Evolutionary conservation across 1,140 invertebrate genomes (phyloP).

Genomic region (Drosophila pseudoananassae): DNA sequence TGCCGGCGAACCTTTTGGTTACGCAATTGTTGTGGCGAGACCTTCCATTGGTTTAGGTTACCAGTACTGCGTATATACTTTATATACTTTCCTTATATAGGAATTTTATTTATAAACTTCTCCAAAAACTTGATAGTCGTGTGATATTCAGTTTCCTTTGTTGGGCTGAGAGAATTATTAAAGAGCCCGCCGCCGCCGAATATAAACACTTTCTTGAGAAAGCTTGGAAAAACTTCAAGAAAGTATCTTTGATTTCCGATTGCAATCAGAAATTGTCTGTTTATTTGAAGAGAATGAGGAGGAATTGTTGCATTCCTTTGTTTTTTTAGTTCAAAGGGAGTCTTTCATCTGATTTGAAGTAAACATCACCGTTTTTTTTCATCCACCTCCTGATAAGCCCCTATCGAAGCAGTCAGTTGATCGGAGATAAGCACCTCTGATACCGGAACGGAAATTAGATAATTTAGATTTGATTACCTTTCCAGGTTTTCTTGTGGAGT

Average conservation of each 20-base stretch:
- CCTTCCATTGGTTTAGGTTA: slow-evolving; percentile 36
- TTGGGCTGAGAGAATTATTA: slow-evolving; percentile 29
- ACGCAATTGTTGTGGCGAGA: slow-evolving; percentile 26
- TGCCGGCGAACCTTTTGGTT: slow-evolving; percentile 19
- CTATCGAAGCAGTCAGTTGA: slow-evolving; percentile 23
- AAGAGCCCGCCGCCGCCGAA: neutral
- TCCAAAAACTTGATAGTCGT: slow-evolving; percentile 17
- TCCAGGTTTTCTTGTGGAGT: slow-evolving; percentile 39
- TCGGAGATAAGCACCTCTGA: slow-evolving; percentile 55
- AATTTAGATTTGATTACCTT: slow-evolving; percentile 63
- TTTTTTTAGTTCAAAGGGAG: slow-evolving; percentile 37
- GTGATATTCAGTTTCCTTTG: slow-evolving; percentile 10
- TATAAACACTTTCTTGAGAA: slow-evolving; percentile 28
- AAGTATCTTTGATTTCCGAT: slow-evolving; percentile 63
- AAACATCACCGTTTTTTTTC: slow-evolving; percentile 10
- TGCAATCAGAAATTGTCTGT: slow-evolving; percentile 68
- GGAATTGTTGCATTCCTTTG: slow-evolving; percentile 6
- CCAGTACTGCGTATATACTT: neutral
- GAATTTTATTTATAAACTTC: slow-evolving; percentile 8
- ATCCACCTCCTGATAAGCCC: slow-evolving; percentile 22
- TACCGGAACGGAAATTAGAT: slow-evolving; percentile 63
- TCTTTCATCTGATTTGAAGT: slow-evolving; percentile 19
- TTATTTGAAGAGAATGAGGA: slow-evolving; percentile 59
- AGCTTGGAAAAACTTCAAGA: slow-evolving; percentile 56
- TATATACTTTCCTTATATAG: neutral